phyloP scores from a whole-genome alignment of 2,113 vertebrate species.

The Miniopterus natalensis region DNA sequence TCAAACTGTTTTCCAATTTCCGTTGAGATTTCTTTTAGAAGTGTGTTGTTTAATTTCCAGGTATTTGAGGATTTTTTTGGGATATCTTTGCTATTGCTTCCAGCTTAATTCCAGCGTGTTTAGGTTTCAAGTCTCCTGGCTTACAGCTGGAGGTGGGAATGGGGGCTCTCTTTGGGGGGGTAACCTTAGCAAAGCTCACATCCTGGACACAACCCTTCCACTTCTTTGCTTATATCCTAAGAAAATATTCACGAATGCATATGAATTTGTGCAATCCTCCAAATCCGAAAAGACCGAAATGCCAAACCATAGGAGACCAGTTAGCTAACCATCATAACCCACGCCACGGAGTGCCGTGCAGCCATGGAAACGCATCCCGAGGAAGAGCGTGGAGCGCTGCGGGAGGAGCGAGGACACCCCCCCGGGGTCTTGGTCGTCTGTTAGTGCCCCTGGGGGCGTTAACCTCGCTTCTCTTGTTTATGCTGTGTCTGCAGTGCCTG shows the following conservation, averaged over 20 bases:
- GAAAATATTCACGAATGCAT: background rate
- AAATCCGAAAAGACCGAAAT: background rate
- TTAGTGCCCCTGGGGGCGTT: background rate
- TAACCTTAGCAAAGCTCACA: background rate
- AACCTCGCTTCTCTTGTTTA: background rate
- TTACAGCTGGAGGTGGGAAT: background rate
- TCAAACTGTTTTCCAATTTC: conserved; percentile 17
- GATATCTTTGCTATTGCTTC: background rate
- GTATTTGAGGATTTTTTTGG: background rate
- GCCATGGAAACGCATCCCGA: background rate
- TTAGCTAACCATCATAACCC: background rate
- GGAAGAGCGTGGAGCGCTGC: fast-evolving
- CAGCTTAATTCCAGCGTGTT: background rate
- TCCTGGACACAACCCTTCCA: background rate
- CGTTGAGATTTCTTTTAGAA: conserved; percentile 6
- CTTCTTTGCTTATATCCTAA: background rate
- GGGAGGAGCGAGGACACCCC: fast-evolving
- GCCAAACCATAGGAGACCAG: background rate
- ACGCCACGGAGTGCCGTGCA: background rate
- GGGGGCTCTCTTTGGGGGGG: background rate
- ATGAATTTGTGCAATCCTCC: background rate
- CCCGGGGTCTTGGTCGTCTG: background rate
- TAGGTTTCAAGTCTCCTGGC: background rate
- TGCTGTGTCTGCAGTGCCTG: background rate
- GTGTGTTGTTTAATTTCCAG: background rate